Conservation (phyloP, 2,113 vertebrate genomes). For the Ameiurus melas region DNA sequence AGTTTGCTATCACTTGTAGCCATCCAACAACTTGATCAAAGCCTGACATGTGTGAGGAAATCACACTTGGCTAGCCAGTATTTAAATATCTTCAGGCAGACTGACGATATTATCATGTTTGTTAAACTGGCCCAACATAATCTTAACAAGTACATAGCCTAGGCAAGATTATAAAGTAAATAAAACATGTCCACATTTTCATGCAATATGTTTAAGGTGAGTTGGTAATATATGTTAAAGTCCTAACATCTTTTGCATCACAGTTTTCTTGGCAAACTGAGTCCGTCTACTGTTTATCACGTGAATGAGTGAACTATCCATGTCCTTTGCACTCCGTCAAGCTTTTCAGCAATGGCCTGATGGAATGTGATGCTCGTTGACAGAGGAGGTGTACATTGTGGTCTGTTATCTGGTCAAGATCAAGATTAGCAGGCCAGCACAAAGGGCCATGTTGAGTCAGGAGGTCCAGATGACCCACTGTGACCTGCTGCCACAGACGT, state of each 20-base stretch:
- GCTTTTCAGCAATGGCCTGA: constrained; percentile 37
- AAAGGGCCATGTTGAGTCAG: constrained; percentile 39
- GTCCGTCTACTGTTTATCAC: neutral
- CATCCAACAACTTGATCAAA: neutral
- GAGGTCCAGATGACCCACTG: constrained; percentile 38
- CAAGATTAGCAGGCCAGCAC: constrained; percentile 44
- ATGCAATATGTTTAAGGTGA: neutral
- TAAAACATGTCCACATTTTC: neutral
- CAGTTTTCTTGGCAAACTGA: neutral
- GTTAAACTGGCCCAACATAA: neutral
- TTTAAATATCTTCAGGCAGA: neutral
- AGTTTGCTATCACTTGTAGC: neutral
- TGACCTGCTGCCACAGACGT: constrained; percentile 28
- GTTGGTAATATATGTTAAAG: neutral
- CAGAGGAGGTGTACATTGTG: constrained; percentile 31
- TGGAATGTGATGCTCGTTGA: constrained; percentile 43
- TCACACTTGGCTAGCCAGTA: neutral
- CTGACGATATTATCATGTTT: neutral
- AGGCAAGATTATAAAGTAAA: neutral
- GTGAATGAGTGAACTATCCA: constrained; percentile 6
- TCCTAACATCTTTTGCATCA: neutral
- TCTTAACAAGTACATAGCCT: neutral
- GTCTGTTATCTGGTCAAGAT: constrained; percentile 38
- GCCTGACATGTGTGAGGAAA: neutral
- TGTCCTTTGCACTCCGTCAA: constrained; percentile 18